Percentiles rank a stretch among this genome's conserved stretches.
phyloP scores from a whole-genome alignment of 2,797 vertebrate genomes.

The Mormyrops boulengeri region DNA sequence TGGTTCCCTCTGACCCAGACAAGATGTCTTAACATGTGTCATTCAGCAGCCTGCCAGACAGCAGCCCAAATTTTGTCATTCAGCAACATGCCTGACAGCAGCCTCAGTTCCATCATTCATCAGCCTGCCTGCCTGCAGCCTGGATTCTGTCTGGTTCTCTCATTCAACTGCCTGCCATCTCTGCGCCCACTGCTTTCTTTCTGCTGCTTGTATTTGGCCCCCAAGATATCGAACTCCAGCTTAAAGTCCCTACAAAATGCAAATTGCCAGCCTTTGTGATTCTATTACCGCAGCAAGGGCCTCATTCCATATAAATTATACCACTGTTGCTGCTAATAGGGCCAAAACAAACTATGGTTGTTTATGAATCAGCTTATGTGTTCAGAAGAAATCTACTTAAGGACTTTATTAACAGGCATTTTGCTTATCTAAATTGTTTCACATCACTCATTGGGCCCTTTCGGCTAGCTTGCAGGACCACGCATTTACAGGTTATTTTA shows the following conservation, averaged over 20 bases:
- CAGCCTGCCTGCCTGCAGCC: neutral
- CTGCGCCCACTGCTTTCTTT: neutral
- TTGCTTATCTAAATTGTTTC: slow-evolving; percentile 35
- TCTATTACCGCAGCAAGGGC: slow-evolving; percentile 6
- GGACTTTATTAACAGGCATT: slow-evolving; percentile 37
- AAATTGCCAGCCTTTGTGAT: neutral
- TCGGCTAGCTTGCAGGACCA: neutral
- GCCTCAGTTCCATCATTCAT: neutral
- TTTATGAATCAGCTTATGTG: slow-evolving; percentile 52
- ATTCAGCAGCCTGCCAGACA: neutral
- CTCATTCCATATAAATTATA: slow-evolving; percentile 20
- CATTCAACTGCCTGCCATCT: neutral
- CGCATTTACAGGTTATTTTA: neutral
- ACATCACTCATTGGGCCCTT: slow-evolving; percentile 39
- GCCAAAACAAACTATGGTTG: slow-evolving; percentile 47
- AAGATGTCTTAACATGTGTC: neutral
- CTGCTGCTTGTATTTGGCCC: neutral
- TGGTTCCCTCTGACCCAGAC: neutral
- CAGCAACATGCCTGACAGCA: neutral
- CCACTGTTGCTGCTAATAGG: slow-evolving; percentile 13
- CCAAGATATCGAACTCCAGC: slow-evolving; percentile 10
- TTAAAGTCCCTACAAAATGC: neutral
- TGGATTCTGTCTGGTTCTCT: neutral
- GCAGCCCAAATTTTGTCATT: neutral
- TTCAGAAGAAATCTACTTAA: slow-evolving; percentile 42